Conservation (phyloP, 2,113 vertebrate genomes). For the Sturnus vulgaris region DNA sequence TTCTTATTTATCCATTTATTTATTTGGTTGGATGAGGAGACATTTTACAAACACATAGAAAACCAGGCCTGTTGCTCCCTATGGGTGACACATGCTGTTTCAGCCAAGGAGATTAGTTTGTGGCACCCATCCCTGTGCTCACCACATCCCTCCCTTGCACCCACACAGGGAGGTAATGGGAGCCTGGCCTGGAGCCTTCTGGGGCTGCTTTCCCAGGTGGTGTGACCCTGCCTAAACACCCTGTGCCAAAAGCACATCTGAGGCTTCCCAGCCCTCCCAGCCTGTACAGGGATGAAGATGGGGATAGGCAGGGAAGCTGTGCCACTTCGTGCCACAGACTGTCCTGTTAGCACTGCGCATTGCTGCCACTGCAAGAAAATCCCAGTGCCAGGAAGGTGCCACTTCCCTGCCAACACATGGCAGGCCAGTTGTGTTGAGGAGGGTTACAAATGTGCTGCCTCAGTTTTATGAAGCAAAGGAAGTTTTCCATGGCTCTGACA, state of each 20-base stretch:
- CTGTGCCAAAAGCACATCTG: not conserved
- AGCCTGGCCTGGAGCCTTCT: not conserved
- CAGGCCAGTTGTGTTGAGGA: fast-evolving
- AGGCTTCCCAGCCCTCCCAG: no score
- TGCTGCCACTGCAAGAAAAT: not conserved
- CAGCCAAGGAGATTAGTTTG: not conserved
- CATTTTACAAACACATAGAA: constrained; percentile 1
- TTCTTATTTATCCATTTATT: constrained; percentile 22
- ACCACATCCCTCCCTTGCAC: not conserved
- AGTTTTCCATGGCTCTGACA: not conserved
- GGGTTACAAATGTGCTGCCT: not conserved
- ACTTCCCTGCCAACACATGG: fast-evolving
- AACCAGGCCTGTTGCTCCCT: not conserved
- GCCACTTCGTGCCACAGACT: not conserved
- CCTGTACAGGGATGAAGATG: not conserved
- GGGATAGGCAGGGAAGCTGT: not conserved
- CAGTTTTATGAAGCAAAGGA: not conserved
- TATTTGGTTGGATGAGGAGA: constrained; percentile 18
- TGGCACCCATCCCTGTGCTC: not conserved
- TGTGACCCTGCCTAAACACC: not conserved
- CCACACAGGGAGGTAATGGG: fast-evolving
- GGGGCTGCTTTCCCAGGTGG: fast-evolving
- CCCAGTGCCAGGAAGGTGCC: not conserved
- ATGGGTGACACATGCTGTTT: fast-evolving
- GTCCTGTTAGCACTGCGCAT: fast-evolving